phyloP scores from a whole-genome alignment of 2,888 invertebrate genomes.

The Hyalella azteca region DNA sequence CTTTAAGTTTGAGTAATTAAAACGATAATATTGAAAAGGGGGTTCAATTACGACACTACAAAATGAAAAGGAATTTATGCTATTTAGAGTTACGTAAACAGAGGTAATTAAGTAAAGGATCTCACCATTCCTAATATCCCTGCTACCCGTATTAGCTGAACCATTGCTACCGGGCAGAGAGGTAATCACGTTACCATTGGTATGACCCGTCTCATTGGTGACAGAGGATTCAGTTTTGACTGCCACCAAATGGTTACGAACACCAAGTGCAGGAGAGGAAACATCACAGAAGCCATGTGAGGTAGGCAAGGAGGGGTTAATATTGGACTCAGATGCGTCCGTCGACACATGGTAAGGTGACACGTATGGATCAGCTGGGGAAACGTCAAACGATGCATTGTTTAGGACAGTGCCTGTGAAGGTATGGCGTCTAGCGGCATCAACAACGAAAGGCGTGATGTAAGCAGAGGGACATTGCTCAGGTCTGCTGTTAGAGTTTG shows the following conservation, averaged over 20 bases:
- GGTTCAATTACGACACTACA: too few relatives aligned
- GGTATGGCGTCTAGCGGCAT: conserved; percentile 65
- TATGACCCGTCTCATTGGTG: conserved; percentile 12
- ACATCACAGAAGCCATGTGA: conserved; percentile 23
- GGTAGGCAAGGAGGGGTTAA: background rate
- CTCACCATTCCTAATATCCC: conserved; percentile 11
- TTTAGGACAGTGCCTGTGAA: conserved; percentile 60
- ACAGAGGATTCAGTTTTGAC: background rate
- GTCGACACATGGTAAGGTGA: conserved; percentile 3
- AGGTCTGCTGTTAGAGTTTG: conserved; percentile 45
- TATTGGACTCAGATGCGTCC: background rate
- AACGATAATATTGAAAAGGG: too few relatives aligned
- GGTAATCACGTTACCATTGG: conserved; percentile 31
- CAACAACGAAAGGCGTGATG: conserved; percentile 58
- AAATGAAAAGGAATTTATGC: too few relatives aligned
- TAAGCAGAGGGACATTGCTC: conserved; percentile 50
- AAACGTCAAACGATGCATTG: background rate
- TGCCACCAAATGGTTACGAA: conserved; percentile 15
- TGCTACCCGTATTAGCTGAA: conserved; percentile 8
- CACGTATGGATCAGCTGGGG: background rate
- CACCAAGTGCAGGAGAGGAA: conserved; percentile 24
- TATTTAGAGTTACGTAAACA: background rate
- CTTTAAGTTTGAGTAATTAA: too few relatives aligned
- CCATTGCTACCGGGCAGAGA: conserved; percentile 4
- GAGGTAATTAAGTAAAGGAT: too few relatives aligned